A percentile compares a stretch with the other conserved stretches of the same genome.
Evolutionary conservation across 2,888 invertebrate genomes (phyloP).

Genomic region (Steromphala cineraria): DNA sequence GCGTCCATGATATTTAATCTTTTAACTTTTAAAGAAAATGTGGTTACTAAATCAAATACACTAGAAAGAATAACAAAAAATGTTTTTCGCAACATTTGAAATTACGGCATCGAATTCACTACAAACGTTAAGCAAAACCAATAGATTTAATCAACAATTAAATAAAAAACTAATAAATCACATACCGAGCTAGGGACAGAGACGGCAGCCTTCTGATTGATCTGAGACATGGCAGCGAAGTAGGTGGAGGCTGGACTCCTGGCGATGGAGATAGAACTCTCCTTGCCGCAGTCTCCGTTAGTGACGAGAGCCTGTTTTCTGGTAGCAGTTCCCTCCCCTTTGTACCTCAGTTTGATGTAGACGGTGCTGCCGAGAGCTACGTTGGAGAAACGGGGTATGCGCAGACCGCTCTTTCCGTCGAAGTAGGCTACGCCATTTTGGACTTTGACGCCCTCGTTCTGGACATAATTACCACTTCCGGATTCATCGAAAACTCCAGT

Average conservation of each 20-base stretch:
- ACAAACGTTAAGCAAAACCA: no score
- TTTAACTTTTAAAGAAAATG: no score
- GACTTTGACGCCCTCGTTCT: conserved; percentile 54
- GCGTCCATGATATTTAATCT: no score
- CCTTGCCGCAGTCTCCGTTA: conserved; percentile 58
- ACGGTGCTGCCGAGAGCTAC: conserved; percentile 49
- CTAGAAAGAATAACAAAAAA: no score
- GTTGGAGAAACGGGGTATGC: conserved; percentile 62
- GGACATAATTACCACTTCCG: conserved; percentile 38
- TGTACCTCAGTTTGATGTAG: conserved; percentile 54
- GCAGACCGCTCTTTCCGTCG: conserved; percentile 53
- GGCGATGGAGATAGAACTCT: conserved; percentile 53
- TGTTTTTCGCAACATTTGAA: no score
- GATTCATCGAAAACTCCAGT: conserved; percentile 38
- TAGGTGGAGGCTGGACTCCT: conserved; percentile 38
- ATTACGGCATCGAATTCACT: no score
- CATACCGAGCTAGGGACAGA: conserved; percentile 32
- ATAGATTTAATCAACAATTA: no score
- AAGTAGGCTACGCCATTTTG: conserved; percentile 51
- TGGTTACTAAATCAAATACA: no score
- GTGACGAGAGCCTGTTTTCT: conserved; percentile 51
- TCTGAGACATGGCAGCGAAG: conserved; percentile 43
- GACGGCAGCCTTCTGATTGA: conserved; percentile 23
- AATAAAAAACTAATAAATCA: neutral
- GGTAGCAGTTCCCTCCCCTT: conserved; percentile 5